Base-by-base conservation (phyloP, 2,888 invertebrate species). In the Melanostoma mellinum region DNA sequence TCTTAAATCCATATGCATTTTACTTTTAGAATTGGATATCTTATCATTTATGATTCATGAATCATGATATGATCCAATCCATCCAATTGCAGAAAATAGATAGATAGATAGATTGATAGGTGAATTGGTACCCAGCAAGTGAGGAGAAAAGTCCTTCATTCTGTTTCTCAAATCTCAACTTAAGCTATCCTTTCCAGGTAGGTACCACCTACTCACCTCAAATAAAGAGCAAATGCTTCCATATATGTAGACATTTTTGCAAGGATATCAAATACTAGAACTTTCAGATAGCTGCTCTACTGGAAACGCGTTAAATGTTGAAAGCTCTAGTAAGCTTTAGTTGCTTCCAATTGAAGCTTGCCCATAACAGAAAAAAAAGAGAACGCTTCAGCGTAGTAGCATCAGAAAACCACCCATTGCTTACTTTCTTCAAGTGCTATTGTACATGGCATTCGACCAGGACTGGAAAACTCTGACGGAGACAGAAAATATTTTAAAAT, bases 371-470 rank as follows among this genome's bases (percentile, higher is more conserved):
- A 20, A 20, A 20, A 44, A 6, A 53, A 46, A 35, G 38, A 38
- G 40, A 46, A 60, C 69, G 73, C 78, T 60, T 68, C 78, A 60
- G 78, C 78, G 73, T 61, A 79, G 53, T 79, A 55, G 36, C 35
- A 20, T 10, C 10, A 30, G 9, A n/a, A n/a, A 35, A 40, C 32
- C 60, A 60, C 42, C 10, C 44, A 44, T 60, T 68, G 50, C 55
- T 58, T 75, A 44, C n/a, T 46, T 9, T 46, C 46, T 30, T 44
- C 36, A 55, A 46, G 48, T 48, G 46, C 38, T 48, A 38, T 58
- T 2, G 58, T 48, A 20, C 20, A 20, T 20, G 20, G 20, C 20
- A 53, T 73, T 61, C 53, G 65, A 46, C 73, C 67, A 67, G 61
- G 60, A 61, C 78, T 73, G 78, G 78, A 78, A 78, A 30, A 42